Base-by-base conservation (phyloP, 2,888 invertebrate genomes). In the Acrocyrtus sp. region DNA sequence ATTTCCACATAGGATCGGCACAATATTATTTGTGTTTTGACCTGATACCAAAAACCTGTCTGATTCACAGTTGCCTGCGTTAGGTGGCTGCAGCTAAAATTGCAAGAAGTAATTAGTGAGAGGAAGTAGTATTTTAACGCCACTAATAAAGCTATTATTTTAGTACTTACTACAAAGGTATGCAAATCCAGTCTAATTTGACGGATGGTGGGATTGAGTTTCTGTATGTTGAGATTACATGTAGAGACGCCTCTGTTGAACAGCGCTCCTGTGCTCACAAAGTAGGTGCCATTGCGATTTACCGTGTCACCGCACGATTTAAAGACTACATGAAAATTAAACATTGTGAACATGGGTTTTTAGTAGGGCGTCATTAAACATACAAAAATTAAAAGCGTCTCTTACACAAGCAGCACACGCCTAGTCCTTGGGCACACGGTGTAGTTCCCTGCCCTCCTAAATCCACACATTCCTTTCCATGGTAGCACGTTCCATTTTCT, bases 401-500 rank as follows among this genome's bases (percentile, higher is more conserved):
- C n/a, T n/a, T n/a, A 92, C 92, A 89, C 75, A 91, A 87, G 82
- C 92, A 92, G 82, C 92, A 92, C 27, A 89, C 89, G 12, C 91
- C 92, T 82, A 89, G 90, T 3, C 91, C 91, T 82, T 88, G 88
- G 17, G 91, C 92, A 84, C 92, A 92, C 0, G 86, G 83, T n/a
- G 90, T 91, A 83, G 90, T 87, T 1, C 87, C 83, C 5, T 86
- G 85, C 1, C 92, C 92, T 56, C 89, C 89, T 43, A 87, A 83
- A 54, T 86, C 85, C 19, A 85, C 84, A 82, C 93, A 93, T 82
- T 92, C 90, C 39, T 87, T 85, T 70, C 88, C 86, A 81, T 90
- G 90, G 79, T 90, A 88, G 82, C 93, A 93, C 24, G 87, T 88
- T 0, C 93, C 93, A 82, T 90, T 89, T 80, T 91, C 86, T 4